Base-by-base conservation (phyloP, 2,113 vertebrate species). In the Hemichromis elongatus region DNA sequence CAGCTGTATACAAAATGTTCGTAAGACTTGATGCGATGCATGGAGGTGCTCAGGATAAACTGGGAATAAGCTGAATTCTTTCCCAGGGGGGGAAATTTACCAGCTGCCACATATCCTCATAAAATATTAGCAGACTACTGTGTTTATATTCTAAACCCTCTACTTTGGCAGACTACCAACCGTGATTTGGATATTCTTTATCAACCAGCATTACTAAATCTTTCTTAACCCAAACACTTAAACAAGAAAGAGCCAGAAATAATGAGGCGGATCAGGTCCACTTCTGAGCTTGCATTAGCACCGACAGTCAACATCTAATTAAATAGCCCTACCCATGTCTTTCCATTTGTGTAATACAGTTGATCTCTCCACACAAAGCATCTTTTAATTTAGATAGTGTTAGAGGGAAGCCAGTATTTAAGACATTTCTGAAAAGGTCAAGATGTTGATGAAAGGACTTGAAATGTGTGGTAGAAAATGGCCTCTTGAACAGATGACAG, bases 121-220 rank as follows among this genome's bases (percentile, higher is more conserved):
- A 54, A 87, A 73, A 85, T 28, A 37, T 59, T 90, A 84, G 84
- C 86, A 79, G 37, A 10, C 68, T n/a, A 3, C 82, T n/a, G 0
- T 56, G 59, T 81, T 87, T 81, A 59, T 87, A 59, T 63, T 81
- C 53, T 79, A 80, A 56, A 50, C 55, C 84, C 42, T n/a, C 82
- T 21, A 52, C 56, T 61, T 61, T 88, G 88, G 86, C 86, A 40
- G 80, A 53, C 12, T 12, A 80, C 56, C 86, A 83, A 37, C 9
- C n/a, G 7, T 53, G 66, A 63, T 81, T 73, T 52, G 55, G 81
- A 40, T 61, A 24, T 19, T 37, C 45, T 83, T 84, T 35, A 79
- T 57, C 57, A 70, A 68, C 73, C 70, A 77, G 10, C 12, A 55
- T 82, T 42, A 45, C 52, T 35, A 80, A 86, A 81, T 73, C 14